These are phyloP conservation scores for Erpornis zantholeuca DNA, from an alignment of 2,113 vertebrate genomes.

Conservation along the genomic window DNA sequence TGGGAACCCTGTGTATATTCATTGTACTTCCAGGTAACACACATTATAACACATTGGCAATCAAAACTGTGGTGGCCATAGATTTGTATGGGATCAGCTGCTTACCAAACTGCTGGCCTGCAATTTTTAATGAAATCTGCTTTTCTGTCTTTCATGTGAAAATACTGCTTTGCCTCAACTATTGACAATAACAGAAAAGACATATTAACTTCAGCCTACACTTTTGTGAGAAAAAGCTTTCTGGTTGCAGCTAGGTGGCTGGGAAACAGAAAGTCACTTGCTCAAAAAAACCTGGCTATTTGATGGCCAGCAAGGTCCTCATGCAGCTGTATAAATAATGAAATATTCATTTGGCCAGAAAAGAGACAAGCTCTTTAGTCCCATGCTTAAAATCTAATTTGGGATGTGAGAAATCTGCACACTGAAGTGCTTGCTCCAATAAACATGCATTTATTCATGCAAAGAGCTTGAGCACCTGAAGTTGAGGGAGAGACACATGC, in stretches of 20 bases:
- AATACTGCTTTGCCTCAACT: neutral
- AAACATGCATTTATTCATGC: neutral
- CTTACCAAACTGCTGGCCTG: neutral
- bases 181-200: neutral
- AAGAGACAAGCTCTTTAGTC: neutral
- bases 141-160: neutral
- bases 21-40: neutral
- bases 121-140: neutral
- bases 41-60: neutral
- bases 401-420: neutral
- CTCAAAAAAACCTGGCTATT: neutral
- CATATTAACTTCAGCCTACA: neutral
- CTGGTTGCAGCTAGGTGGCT: neutral
- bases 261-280: neutral
- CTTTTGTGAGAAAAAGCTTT: neutral
- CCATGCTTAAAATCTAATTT: neutral
- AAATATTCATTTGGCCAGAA: neutral
- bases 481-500: neutral
- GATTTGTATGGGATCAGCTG: neutral
- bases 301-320: neutral
- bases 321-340: conserved; percentile 12
- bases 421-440: neutral
- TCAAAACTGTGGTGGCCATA: neutral
- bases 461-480: neutral
- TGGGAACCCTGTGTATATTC: neutral